Evolutionary conservation across 2,888 invertebrate genomes (phyloP), one percentile per base, ranked within the genome.

Genomic region (Anthrax anthrax): DNA sequence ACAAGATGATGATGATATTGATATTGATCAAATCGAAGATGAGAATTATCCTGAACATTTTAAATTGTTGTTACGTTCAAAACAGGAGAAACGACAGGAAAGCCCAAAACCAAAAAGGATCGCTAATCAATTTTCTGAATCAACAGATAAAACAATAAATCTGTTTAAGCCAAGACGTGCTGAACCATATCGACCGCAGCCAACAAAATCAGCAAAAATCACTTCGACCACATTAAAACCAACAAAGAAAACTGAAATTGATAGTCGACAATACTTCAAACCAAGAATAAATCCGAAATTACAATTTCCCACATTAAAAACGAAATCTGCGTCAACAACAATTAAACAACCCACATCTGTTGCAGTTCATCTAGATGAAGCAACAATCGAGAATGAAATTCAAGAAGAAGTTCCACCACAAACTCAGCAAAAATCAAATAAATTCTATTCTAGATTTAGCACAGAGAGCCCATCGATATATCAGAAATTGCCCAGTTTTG

Each of bases 41-140:
- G 78, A 77, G 58, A 80, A 80, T 56, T 80, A 80, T 62, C 79
- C 79, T 17, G 76, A 73, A 57, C 74, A 73, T 57, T 80, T 78
- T 58, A 80, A 79, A 59, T 74, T 77, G n/a, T 62, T 78, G 45
- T 66, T 80, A 42, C 75, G 77, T 63, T 72, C 77, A 43, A 78
- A 78, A 65, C 61, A 66, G 51, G 34, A 49, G 2, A 50, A 47
- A 29, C 38, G 38, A 5, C 37, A 42, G 5, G 39, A 43, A 34
- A 18, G 23, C 29, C n/a, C 43, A 3, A 36, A 48, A 4, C 19
- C 39, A 37, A 39, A 23, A 17, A 47, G 43, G 13, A 40, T 19
- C 17, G 14, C 42, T 2, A 50, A 51, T 42, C 52, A 54, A 43
- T 48, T 54, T 10, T 39, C 47, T 4, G 48, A 50, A 47, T 17